Evolutionary conservation across 2,888 invertebrate genomes (phyloP), one percentile per base, ranked within the genome.

Genomic region (Nymphalis c-album): DNA sequence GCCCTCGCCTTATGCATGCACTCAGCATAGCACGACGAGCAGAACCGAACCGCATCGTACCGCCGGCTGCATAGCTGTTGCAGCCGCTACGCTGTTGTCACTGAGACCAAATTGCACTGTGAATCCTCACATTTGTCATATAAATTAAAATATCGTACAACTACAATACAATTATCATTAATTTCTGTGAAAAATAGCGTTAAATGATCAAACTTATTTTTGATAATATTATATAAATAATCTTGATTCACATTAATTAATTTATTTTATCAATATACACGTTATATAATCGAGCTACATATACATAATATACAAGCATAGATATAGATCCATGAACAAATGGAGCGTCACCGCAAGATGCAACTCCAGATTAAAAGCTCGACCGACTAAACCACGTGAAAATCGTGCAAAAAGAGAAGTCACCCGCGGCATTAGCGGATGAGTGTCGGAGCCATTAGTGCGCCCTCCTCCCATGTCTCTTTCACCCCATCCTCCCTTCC

Each of bases 401-500:
- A 91, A 91, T 91, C 90, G 90, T 77, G 85, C 91, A 91, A 91
- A 92, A 91, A 92, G 90, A 90, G 85, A 90, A 91, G 90, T 91
- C 88, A 90, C 90, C 90, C 90, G 88, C 91, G 90, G 91, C 91
- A 92, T 92, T 92, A 92, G 91, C 91, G 91, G 90, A 91, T 92
- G 91, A 91, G 91, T 92, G 91, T 91, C 88, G 91, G 91, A 87
- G 87, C 91, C 91, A 91, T 92, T 92, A 92, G 91, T 87, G 90
- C 85, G 76, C 84, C 83, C 83, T 82, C 81, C 77, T 55, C 53
- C 53, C 79, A 74, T 75, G 65, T 74, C 67, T 71, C 76, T 76
- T 68, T 73, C 74, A 75, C 71, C 76, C 78, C 73, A 69, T 74
- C 78, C 77, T 73, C 74, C 72, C 73, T 73, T 77, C 72, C 80